phyloP scores from a whole-genome alignment of 2,113 vertebrate genomes.

The Apaloderma vittatum region DNA sequence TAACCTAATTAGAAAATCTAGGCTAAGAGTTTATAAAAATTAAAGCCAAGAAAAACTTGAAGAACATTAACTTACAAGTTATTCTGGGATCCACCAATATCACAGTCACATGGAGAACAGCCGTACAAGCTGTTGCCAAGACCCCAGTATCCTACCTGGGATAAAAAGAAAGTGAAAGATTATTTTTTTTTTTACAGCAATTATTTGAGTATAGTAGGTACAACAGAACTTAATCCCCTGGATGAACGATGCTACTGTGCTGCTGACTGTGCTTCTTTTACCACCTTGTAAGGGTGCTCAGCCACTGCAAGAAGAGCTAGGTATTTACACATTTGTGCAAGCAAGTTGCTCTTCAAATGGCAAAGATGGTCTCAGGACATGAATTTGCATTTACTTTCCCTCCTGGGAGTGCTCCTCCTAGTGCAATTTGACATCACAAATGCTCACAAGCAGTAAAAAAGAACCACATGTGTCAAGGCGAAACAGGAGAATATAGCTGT shows the following conservation, averaged over 20 bases:
- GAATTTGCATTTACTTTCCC: not conserved
- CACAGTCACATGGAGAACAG: slow-evolving; percentile 89
- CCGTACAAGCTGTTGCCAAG: slow-evolving; percentile 80
- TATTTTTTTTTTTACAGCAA: not conserved
- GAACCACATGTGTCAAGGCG: not conserved
- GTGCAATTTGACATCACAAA: not conserved
- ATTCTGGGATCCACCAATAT: slow-evolving; percentile 84
- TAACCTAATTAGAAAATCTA: not conserved
- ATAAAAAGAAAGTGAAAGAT: slow-evolving; percentile 3
- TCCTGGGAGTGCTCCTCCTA: not conserved
- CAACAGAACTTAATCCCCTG: not conserved
- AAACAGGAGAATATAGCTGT: not conserved
- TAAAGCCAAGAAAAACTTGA: not conserved
- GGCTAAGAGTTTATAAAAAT: not conserved
- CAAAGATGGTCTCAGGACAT: not conserved
- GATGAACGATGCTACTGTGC: not conserved
- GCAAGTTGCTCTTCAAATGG: not conserved
- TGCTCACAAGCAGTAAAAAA: not conserved
- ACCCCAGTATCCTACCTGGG: slow-evolving; percentile 88
- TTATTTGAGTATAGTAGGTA: not conserved
- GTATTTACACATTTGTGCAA: not conserved
- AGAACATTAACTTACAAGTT: slow-evolving; percentile 76
- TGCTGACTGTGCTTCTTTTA: not conserved
- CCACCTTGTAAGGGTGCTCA: not conserved
- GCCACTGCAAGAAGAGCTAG: not conserved